Conservation (phyloP, 2,113 vertebrate genomes). For the Nibea albiflora region DNA sequence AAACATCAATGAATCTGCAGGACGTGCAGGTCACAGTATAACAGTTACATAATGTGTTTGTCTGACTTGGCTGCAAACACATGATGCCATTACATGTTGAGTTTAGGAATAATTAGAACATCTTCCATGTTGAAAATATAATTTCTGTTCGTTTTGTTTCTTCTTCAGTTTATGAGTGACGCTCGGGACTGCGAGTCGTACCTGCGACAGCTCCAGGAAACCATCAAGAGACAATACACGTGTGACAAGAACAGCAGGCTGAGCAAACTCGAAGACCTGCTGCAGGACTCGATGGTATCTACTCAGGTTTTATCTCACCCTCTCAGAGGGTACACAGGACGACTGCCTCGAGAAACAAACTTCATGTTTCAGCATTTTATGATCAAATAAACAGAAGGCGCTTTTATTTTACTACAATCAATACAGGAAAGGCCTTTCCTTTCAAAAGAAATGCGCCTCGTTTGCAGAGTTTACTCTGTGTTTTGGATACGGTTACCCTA, state of each 20-base stretch:
- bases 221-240: slow-evolving; percentile 96
- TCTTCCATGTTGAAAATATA: too few relatives aligned
- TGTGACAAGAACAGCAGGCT: slow-evolving; percentile 93
- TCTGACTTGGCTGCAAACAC: background rate
- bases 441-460: background rate
- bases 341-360: too few relatives aligned
- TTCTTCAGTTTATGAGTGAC: slow-evolving; percentile 91
- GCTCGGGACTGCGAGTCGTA: slow-evolving; percentile 92
- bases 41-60: background rate
- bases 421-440: too few relatives aligned
- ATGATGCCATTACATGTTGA: background rate
- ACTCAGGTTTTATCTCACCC: background rate
- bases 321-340: background rate
- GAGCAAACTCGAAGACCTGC: slow-evolving; percentile 94
- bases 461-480: background rate
- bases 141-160: background rate
- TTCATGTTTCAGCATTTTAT: background rate
- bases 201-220: slow-evolving; percentile 94
- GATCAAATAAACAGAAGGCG: background rate
- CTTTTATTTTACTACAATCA: too few relatives aligned
- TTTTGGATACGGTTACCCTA: background rate
- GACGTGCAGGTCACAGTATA: too few relatives aligned
- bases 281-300: slow-evolving; percentile 98
- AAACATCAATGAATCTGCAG: background rate
- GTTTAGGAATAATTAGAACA: background rate